Percentiles rank a stretch among this genome's conserved stretches.
Conservation (phyloP, 2,797 vertebrate genomes). For the Mionectes olivaceus region DNA sequence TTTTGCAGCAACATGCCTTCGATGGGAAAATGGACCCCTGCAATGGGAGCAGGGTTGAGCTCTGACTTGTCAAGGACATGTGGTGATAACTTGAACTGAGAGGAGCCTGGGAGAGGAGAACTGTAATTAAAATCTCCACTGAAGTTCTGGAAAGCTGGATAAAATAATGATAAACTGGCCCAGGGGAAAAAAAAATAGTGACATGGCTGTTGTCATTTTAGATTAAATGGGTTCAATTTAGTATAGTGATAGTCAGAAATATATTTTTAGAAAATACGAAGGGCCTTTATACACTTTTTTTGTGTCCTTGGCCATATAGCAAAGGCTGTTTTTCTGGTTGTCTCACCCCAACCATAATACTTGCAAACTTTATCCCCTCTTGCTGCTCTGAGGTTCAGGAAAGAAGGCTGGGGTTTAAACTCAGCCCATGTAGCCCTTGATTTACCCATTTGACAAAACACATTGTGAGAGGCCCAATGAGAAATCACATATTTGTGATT, state of each 20-base stretch:
- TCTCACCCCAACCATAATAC: not conserved
- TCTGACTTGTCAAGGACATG: constrained; percentile 16
- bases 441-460: not conserved
- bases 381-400: not conserved
- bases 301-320: not conserved
- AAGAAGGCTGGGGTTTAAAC: not conserved
- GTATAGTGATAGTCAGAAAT: not conserved
- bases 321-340: not conserved
- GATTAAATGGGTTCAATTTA: not conserved
- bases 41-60: constrained; percentile 3
- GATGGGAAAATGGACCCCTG: not conserved
- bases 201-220: not conserved
- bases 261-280: not conserved
- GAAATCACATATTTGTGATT: not conserved
- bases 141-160: not conserved
- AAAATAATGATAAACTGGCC: not conserved
- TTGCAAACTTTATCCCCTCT: not conserved
- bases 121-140: not conserved
- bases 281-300: not conserved
- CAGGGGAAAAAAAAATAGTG: not conserved
- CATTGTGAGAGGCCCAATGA: not conserved
- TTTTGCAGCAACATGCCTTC: not conserved
- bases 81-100: not conserved
- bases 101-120: not conserved
- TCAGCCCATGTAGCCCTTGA: fast-evolving